phyloP scores from a whole-genome alignment of 2,888 invertebrate genomes.

The Euclidia mi region DNA sequence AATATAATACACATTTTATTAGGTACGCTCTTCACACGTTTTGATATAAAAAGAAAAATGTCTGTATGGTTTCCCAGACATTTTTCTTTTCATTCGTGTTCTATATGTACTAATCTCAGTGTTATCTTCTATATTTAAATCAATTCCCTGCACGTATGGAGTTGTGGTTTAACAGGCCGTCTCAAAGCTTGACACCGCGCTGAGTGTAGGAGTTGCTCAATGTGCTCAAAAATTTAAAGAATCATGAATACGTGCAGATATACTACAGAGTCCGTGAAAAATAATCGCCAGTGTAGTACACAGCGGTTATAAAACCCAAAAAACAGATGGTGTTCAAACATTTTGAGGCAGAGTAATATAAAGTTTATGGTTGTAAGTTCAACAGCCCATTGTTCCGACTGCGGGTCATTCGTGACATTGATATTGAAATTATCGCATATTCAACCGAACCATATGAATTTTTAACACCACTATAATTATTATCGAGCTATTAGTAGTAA shows the following conservation, averaged over 20 bases:
- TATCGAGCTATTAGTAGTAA: no score
- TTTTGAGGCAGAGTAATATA: slow-evolving; percentile 10
- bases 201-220: no score
- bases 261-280: no score
- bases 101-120: no score
- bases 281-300: neutral
- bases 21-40: slow-evolving; percentile 17
- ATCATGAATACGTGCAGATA: no score
- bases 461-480: neutral
- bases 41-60: slow-evolving; percentile 12
- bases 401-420: slow-evolving; percentile 29
- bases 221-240: no score
- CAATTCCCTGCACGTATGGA: no score
- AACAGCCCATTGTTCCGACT: slow-evolving; percentile 41
- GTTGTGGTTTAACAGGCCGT: no score
- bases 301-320: neutral
- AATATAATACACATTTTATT: slow-evolving; percentile 35
- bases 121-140: no score
- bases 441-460: slow-evolving; percentile 16
- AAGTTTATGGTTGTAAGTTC: slow-evolving; percentile 42
- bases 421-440: slow-evolving; percentile 34
- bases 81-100: no score
- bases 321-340: slow-evolving; percentile 13
- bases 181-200: no score
- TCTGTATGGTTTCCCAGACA: neutral